These are phyloP conservation scores for Argopecten irradians DNA, from an alignment of 1,140 invertebrate genomes.

Conservation along the genomic window DNA sequence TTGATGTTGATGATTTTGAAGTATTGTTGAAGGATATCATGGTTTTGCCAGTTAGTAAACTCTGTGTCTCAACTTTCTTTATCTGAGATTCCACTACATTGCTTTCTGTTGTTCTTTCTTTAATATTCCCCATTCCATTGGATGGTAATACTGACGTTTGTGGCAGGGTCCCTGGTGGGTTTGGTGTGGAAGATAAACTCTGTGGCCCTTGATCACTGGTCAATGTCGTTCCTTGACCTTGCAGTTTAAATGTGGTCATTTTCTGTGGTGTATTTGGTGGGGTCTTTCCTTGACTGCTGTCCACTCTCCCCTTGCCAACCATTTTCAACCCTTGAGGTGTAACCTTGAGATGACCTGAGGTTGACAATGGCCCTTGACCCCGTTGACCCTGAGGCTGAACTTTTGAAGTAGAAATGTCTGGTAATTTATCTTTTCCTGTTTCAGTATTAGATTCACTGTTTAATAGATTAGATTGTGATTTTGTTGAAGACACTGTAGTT, in stretches of 20 bases:
- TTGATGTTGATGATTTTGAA: background rate
- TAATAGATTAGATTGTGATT: background rate
- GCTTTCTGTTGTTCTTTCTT: background rate
- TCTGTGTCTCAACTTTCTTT: background rate
- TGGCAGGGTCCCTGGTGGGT: background rate
- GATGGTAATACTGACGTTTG: background rate
- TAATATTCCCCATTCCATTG: background rate
- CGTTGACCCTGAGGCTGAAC: background rate
- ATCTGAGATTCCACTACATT: background rate
- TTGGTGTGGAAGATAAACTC: background rate
- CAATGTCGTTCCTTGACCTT: background rate
- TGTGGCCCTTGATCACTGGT: background rate
- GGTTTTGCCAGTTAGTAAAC: background rate
- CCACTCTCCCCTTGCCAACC: background rate
- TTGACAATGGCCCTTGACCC: background rate
- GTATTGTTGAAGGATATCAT: background rate
- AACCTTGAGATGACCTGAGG: conserved; percentile 56
- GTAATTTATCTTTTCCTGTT: background rate
- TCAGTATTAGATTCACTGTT: background rate
- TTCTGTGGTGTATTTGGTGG: background rate
- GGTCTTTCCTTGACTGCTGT: background rate
- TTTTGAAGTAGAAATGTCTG: background rate
- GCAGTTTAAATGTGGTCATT: conserved; percentile 6
- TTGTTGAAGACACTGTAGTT: background rate
- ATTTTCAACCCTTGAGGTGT: conserved; percentile 60